Base-by-base conservation (phyloP, 2,113 vertebrate species). In the Copsychus sechellarum region DNA sequence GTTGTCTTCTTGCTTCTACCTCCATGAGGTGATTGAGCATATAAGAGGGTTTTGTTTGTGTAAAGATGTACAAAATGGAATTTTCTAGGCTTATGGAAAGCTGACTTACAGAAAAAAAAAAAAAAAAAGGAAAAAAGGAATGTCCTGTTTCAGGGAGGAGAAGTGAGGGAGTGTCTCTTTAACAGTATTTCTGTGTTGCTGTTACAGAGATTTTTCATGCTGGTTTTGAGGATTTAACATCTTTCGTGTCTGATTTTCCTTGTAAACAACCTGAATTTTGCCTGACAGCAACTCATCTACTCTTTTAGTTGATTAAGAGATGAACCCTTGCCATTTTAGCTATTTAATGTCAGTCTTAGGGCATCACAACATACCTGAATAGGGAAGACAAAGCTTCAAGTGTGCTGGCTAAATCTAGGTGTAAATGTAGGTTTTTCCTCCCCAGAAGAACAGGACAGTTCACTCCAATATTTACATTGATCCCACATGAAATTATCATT, bases 31-130 rank as follows among this genome's bases (percentile, higher is more conserved):
- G 25, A 8, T 8, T 10, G 29, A 67, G 14, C 8, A 56, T 5
- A 18, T 16, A 0, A 1, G 2, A 33, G 1, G 1, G 4, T 12
- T 67, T 76, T 19, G 1, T 45, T 90, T 76, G 20, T 73, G 6
- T 70, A 42, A 65, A 69, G 17, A 28, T 73, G 12, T 24, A 8
- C 4, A 53, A 77, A 93, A 20, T 1, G 5, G 2, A 0, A 0
- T 81, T 36, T 48, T 73, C 36, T 65, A 29, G 26, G 29, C 33
- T 42, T 74, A 45, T 33, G 23, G 58, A 60, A 88, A 87, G 2
- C 8, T 84, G 20, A 50, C 3, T 14, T 28, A 28, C 1, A 53
- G 16, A 21, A 36, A 40, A 36, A 56, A 40, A 36, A 56, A 40
- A 36, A 14, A 17, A 29, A 14, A 38, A 3, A 3, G 8, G 12